Percentiles rank a stretch among this genome's conserved stretches.
Evolutionary conservation across 2,888 invertebrate genomes (phyloP).

Genomic region (Notodonta dromedarius): DNA sequence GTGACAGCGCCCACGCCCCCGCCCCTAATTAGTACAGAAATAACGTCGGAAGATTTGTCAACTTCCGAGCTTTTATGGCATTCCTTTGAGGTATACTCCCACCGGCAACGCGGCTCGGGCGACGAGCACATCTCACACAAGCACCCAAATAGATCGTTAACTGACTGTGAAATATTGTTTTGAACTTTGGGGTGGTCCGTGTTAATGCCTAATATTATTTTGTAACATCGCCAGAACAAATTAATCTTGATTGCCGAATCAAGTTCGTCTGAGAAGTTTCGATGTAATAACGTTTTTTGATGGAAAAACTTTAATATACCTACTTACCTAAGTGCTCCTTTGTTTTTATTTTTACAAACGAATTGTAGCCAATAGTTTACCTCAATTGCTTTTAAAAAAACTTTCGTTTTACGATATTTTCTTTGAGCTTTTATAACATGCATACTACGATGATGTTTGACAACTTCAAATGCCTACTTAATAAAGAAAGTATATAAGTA

Average conservation of each 20-base stretch:
- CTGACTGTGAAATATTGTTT: conserved; percentile 72
- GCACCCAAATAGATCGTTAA: conserved; percentile 73
- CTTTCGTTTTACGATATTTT: conserved; percentile 6
- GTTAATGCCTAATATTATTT: conserved; percentile 39
- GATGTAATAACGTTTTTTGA: conserved; percentile 34
- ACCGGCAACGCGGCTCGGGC: conserved; percentile 48
- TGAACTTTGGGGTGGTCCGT: conserved; percentile 67
- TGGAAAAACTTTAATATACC: conserved; percentile 37
- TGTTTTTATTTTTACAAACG: conserved; percentile 27
- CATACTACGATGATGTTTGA: no score
- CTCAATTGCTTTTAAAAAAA: conserved; percentile 24
- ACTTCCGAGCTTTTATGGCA: conserved; percentile 77
- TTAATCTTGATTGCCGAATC: conserved; percentile 39
- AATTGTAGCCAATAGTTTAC: conserved; percentile 33
- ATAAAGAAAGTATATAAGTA: no score
- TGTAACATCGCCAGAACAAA: conserved; percentile 35
- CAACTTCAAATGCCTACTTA: no score
- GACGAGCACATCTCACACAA: conserved; percentile 49
- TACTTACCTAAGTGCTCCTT: conserved; percentile 29
- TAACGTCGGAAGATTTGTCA: conserved; percentile 80
- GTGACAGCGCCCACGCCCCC: conserved; percentile 66
- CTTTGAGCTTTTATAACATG: not conserved
- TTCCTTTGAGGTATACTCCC: conserved; percentile 70
- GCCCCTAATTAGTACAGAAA: conserved; percentile 82
- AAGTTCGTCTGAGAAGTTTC: conserved; percentile 45